These are phyloP conservation scores for Scomberomorus guttatus DNA, from an alignment of 2,797 vertebrate species.

Conservation along the genomic window DNA sequence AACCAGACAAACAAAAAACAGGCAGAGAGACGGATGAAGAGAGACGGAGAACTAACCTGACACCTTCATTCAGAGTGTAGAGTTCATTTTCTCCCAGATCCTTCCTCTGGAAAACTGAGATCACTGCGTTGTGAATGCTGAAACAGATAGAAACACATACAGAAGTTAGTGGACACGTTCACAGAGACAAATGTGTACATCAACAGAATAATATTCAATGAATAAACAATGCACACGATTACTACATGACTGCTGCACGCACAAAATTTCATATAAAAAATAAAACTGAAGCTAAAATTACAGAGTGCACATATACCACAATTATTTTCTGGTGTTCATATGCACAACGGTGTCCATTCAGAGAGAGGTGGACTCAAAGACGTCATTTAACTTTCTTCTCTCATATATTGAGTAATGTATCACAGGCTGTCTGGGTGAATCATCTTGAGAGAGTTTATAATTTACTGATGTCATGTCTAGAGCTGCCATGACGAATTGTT, in stretches of 20 bases:
- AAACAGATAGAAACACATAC: constrained; percentile 39
- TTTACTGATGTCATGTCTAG: neutral
- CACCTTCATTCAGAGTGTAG: constrained; percentile 95
- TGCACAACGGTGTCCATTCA: neutral
- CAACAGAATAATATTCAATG: neutral
- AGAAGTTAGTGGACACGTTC: constrained; percentile 10
- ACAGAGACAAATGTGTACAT: neutral
- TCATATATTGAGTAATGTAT: neutral
- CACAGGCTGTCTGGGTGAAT: neutral
- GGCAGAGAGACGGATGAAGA: neutral
- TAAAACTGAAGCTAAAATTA: neutral
- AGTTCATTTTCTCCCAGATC: constrained; percentile 95
- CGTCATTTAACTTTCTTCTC: neutral
- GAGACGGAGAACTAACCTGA: constrained; percentile 87
- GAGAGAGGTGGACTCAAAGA: neutral
- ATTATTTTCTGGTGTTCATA: neutral
- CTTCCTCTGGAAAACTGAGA: constrained; percentile 95
- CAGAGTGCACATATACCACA: neutral
- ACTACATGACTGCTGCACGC: neutral
- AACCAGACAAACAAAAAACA: constrained; percentile 6
- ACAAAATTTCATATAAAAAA: neutral
- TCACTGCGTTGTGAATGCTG: constrained; percentile 97
- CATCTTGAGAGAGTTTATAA: neutral
- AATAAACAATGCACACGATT: neutral
- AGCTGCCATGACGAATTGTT: too few species aligned